Conservation (phyloP, 1,140 invertebrate genomes). For the Andricus grossulariae region DNA sequence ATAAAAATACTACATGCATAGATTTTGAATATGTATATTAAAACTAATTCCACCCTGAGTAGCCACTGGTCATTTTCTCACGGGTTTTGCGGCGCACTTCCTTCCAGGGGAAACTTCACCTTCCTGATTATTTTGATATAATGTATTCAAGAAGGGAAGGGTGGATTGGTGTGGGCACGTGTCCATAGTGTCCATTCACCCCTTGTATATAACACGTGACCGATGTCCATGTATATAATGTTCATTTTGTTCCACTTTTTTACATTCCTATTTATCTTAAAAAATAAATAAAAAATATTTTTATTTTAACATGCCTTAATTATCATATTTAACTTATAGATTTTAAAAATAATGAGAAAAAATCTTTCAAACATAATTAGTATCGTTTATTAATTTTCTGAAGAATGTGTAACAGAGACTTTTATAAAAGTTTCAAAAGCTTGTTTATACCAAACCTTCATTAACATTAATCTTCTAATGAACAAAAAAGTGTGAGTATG, state of each 20-base stretch:
- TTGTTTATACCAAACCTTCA: too few species aligned
- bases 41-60: not conserved
- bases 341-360: too few species aligned
- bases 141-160: constrained; percentile 4
- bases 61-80: constrained; percentile 52
- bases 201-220: constrained; percentile 37
- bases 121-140: not conserved
- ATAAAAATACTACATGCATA: too few species aligned
- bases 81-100: constrained; percentile 48
- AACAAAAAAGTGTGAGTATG: too few species aligned
- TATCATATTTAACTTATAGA: too few species aligned
- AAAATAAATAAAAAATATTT: not conserved
- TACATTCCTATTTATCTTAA: not conserved
- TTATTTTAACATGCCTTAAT: too few species aligned
- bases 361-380: too few species aligned
- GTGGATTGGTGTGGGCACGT: constrained; percentile 27
- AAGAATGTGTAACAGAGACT: too few species aligned
- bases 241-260: not conserved
- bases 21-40: too few species aligned
- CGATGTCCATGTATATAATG: constrained; percentile 27
- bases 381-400: too few species aligned
- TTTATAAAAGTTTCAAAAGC: too few species aligned
- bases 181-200: constrained; percentile 41
- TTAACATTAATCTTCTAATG: too few species aligned
- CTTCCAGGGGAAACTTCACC: not conserved